These are phyloP conservation scores for Trypoxylus dichotomus DNA, from an alignment of 1,140 invertebrate genomes.

Conservation along the genomic window DNA sequence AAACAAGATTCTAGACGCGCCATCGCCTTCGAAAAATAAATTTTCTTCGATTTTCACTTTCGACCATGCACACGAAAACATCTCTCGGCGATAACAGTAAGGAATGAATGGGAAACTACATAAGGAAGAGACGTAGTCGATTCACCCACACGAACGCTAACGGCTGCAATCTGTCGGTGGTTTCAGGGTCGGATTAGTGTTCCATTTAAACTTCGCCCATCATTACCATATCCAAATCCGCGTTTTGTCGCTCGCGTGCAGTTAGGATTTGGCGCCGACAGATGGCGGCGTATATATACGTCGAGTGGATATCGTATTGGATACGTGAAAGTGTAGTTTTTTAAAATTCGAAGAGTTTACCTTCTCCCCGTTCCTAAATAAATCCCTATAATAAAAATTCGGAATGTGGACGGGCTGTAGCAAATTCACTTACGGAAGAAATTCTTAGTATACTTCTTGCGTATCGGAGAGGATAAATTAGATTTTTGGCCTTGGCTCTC, in stretches of 20 bases:
- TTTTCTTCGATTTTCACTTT: not conserved
- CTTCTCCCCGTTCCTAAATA: too few species aligned
- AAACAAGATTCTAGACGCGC: not conserved
- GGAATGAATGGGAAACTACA: not conserved
- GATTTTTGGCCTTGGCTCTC: too few species aligned
- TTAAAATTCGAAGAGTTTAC: too few species aligned
- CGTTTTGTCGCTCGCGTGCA: not conserved
- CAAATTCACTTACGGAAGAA: too few species aligned
- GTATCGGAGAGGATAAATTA: too few species aligned
- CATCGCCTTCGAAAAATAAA: not conserved
- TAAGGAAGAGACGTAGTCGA: not conserved
- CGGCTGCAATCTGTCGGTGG: not conserved
- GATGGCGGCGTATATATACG: not conserved
- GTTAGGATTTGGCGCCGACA: not conserved
- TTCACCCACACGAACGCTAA: not conserved
- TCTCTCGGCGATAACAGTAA: not conserved
- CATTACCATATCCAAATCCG: not conserved
- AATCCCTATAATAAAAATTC: too few species aligned
- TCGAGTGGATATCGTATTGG: too few species aligned
- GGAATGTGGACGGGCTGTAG: too few species aligned
- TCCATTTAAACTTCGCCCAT: not conserved
- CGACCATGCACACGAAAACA: not conserved
- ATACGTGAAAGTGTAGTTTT: too few species aligned
- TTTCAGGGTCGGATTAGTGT: not conserved
- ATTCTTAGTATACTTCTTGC: too few species aligned